Evolutionary conservation across 30 jellyfish, hydroid and myxozoan species (phyloP).

Genomic region (Turritopsis dohrnii): DNA sequence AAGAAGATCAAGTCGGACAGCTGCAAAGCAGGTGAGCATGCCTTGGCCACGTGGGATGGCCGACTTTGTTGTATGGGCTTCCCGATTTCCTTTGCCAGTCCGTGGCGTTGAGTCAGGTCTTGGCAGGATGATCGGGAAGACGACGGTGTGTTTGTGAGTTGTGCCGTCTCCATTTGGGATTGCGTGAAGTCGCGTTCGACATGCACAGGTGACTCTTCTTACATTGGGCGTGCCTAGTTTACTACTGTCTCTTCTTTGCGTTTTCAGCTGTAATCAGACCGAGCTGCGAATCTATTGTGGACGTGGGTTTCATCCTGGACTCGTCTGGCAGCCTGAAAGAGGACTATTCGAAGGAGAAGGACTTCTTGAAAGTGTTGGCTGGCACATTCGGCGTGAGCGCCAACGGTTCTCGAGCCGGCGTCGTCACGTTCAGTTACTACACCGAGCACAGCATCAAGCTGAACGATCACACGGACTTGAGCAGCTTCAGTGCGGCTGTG

Average conservation of each 20-base stretch:
- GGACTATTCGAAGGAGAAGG: not conserved
- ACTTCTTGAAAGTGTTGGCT: not conserved
- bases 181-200: not conserved
- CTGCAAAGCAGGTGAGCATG: conserved; percentile 16
- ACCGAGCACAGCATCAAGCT: conserved; percentile 14
- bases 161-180: not conserved
- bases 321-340: not conserved
- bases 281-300: conserved; percentile 2
- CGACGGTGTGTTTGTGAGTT: not conserved
- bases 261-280: not conserved
- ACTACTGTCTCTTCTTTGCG: not conserved
- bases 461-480: not conserved
- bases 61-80: too few relatives aligned
- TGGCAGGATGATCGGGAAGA: not conserved
- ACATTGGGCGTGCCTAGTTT: not conserved
- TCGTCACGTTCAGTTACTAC: conserved; percentile 4
- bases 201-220: not conserved
- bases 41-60: too few relatives aligned
- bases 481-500: not conserved
- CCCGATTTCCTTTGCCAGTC: too few relatives aligned
- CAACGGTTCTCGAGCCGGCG: conserved; percentile 5
- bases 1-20: not conserved
- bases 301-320: conserved; percentile 7
- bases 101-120: too few relatives aligned
- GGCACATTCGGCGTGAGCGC: not conserved